A percentile compares a stretch with the other conserved stretches of the same genome.
These are phyloP conservation scores for Poeciliopsis turneri DNA, from an alignment of 2,797 vertebrate species.

Conservation along the genomic window DNA sequence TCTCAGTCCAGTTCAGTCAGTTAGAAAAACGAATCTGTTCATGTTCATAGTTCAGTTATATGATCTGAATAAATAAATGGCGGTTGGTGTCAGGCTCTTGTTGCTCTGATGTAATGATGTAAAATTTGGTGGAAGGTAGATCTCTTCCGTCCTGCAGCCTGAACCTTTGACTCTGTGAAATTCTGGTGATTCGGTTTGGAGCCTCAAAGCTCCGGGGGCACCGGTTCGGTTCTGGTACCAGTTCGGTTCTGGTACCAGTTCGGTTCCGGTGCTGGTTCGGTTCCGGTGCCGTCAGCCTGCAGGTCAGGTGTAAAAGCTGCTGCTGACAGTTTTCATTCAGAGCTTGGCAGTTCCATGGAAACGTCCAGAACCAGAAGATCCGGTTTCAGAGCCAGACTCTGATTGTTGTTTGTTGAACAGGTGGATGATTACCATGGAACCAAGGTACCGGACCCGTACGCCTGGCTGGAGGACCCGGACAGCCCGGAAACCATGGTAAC, in stretches of 20 bases:
- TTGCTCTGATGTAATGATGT: neutral
- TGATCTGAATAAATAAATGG: neutral
- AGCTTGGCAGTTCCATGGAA: slow-evolving; percentile 2
- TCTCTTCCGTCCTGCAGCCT: no score
- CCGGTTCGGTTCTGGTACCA: no score
- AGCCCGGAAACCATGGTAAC: slow-evolving; percentile 76
- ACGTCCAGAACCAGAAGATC: neutral
- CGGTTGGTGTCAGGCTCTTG: neutral
- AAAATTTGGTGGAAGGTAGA: neutral
- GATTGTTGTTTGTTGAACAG: slow-evolving; percentile 40
- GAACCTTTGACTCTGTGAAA: neutral
- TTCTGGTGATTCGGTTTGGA: neutral
- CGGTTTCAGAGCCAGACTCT: neutral
- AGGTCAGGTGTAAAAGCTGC: neutral
- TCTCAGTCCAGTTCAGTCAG: neutral
- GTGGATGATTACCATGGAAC: slow-evolving; percentile 77
- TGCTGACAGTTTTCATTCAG: neutral
- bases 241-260: no score
- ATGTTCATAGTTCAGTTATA: neutral
- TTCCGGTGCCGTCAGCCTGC: neutral
- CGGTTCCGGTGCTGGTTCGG: no score
- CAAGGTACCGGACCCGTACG: slow-evolving; percentile 76
- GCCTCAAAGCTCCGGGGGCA: neutral
- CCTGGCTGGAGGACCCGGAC: slow-evolving; percentile 80
- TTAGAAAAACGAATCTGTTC: neutral